Base-by-base conservation (phyloP, 2,797 vertebrate species). In the Coregonus suidteri region DNA sequence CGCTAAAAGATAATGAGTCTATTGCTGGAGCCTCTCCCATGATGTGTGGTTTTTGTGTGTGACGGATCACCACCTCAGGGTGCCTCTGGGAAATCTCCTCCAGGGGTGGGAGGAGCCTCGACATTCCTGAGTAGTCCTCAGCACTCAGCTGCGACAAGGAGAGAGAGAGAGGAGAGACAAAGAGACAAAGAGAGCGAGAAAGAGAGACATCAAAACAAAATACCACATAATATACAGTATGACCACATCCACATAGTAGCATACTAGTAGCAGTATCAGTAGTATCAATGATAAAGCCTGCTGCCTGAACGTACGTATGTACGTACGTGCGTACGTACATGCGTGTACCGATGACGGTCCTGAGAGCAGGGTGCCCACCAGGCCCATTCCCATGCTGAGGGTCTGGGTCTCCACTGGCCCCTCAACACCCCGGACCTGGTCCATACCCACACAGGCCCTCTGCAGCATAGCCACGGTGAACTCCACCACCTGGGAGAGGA, bases 301-400 rank as follows among this genome's bases (percentile, higher is more conserved):
- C 16, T n/a, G 18, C 54, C 54, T 56, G 14, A 66, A 30, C 6
- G 30, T 14, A 34, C 1, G 11, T 20, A 25, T 25, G 25, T 25
- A 25, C 25, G 25, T 25, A 25, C 25, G 25, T 25, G 25, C 25
- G 25, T 25, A 25, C 25, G 25, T 25, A 25, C 25, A 25, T 25
- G 4, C 20, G 41, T 6, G 83, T 91, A 99, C 97, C 97, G 96
- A 91, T 14, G 92, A 84, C 0, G 96, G 95, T 81, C 93, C 95
- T 3, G 96, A 94, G 0, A 99, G 92, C 81, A 98, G 74, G 52
- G 95, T 93, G 0, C 97, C 97, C 88, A 97, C 94, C 1, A 99
- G 93, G 34, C 96, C 96, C 93, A 99, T 96, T 53, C 93, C 95
- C 97, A 98, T 95, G 87, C 96, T 95, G 31, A 99, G 93, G 0